Conservation (phyloP, 1,140 invertebrate genomes). For the Ceratitis capitata region DNA sequence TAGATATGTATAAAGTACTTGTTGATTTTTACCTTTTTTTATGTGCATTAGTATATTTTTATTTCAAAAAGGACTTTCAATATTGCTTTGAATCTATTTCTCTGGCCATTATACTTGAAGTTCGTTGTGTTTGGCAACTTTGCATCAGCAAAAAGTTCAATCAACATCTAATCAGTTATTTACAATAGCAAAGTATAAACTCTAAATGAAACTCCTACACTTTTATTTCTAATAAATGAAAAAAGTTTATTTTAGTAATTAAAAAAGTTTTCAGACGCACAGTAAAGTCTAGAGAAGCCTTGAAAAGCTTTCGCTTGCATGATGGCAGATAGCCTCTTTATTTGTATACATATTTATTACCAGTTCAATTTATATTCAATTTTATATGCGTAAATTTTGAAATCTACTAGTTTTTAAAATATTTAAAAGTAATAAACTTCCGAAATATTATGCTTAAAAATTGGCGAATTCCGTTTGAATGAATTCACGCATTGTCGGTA, state of each 20-base stretch:
- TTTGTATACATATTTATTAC: too few relatives aligned
- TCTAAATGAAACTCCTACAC: background rate
- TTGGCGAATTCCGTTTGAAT: too few relatives aligned
- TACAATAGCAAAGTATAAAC: background rate
- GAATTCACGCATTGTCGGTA: too few relatives aligned
- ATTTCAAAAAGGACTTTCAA: background rate
- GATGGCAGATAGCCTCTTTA: too few relatives aligned
- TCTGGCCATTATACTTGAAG: background rate
- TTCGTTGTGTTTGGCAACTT: background rate
- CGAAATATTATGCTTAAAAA: too few relatives aligned
- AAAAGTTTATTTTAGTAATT: slow-evolving; percentile 7
- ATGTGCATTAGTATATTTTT: background rate
- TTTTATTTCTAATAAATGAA: background rate
- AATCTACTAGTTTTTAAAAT: too few relatives aligned
- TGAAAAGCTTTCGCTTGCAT: too few relatives aligned
- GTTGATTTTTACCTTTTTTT: background rate
- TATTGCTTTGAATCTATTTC: background rate
- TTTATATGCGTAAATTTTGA: too few relatives aligned
- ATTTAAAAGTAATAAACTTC: too few relatives aligned
- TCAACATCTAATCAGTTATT: slow-evolving; percentile 18
- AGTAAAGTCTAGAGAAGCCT: background rate
- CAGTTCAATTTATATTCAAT: too few relatives aligned
- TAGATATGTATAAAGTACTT: background rate
- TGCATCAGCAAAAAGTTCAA: background rate
- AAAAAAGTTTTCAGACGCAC: background rate